These are phyloP conservation scores for Lampropteryx suffumata DNA, from an alignment of 2,888 invertebrate species.

Conservation along the genomic window DNA sequence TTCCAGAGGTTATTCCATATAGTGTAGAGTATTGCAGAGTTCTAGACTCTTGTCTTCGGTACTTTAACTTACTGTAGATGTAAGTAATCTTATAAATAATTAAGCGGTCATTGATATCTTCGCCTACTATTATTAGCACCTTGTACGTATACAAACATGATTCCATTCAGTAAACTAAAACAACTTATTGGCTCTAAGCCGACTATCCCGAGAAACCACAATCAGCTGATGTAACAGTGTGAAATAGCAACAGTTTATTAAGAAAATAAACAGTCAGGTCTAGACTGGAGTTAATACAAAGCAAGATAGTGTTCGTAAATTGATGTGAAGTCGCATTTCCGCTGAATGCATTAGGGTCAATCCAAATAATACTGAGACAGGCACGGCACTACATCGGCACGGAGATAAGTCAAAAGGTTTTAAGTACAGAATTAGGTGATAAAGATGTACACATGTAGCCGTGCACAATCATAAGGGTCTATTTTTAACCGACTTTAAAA, in stretches of 20 bases:
- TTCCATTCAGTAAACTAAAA: conserved; percentile 17
- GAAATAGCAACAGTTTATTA: not conserved
- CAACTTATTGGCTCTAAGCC: conserved; percentile 14
- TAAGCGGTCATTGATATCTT: conserved; percentile 7
- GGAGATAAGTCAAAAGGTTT: not conserved
- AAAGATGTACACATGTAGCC: too few species aligned
- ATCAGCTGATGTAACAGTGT: conserved; percentile 3
- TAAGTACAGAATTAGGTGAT: not conserved
- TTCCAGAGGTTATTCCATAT: too few species aligned
- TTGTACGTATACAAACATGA: not conserved
- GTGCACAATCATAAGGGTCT: too few species aligned
- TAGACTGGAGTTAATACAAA: conserved; percentile 18
- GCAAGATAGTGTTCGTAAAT: conserved; percentile 30
- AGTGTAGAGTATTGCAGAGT: too few species aligned
- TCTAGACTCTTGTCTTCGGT: too few species aligned
- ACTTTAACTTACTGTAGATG: too few species aligned
- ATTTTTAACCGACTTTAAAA: too few species aligned
- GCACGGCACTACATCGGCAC: not conserved
- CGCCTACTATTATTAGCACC: not conserved
- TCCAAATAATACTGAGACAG: conserved; percentile 21
- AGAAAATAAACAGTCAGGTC: conserved; percentile 17
- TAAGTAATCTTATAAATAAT: not conserved
- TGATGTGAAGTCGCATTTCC: conserved; percentile 50
- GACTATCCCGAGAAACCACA: conserved; percentile 4
- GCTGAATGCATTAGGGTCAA: conserved; percentile 45